Conservation (phyloP, 2,888 invertebrate genomes). For the Sepiola atlantica region DNA sequence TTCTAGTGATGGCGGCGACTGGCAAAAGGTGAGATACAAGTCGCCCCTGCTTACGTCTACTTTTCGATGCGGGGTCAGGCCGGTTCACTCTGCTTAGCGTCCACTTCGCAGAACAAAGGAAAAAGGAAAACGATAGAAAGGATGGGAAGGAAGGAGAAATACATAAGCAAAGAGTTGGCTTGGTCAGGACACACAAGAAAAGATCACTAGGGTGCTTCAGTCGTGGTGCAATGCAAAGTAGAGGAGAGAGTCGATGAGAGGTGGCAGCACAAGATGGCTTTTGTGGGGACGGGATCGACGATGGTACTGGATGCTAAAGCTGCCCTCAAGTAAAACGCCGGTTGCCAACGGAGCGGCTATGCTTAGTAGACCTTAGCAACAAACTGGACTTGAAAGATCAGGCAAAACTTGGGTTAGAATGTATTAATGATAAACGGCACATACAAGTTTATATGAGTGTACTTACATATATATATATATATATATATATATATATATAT, state of each 20-base stretch:
- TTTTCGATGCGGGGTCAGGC: conserved; percentile 1
- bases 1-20: not conserved
- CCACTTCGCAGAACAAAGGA: not conserved
- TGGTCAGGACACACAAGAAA: not conserved
- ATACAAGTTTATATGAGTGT: not conserved
- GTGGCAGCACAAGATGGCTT: not conserved
- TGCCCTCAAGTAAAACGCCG: not conserved
- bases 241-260: not conserved
- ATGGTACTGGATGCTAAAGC: not conserved
- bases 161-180: not conserved
- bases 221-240: not conserved
- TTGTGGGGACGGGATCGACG: not conserved
- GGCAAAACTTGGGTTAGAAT: not conserved
- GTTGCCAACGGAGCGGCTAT: conserved; percentile 1
- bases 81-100: conserved; percentile 32
- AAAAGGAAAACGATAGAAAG: not conserved
- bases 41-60: conserved; percentile 13
- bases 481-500: not conserved
- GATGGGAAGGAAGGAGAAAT: not conserved
- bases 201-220: conserved; percentile 9
- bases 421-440: not conserved
- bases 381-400: not conserved
- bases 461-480: not conserved
- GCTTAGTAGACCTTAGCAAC: conserved; percentile 32
- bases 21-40: not conserved